Conservation (phyloP, 2,888 invertebrate species). For the Tigriopus californicus region DNA sequence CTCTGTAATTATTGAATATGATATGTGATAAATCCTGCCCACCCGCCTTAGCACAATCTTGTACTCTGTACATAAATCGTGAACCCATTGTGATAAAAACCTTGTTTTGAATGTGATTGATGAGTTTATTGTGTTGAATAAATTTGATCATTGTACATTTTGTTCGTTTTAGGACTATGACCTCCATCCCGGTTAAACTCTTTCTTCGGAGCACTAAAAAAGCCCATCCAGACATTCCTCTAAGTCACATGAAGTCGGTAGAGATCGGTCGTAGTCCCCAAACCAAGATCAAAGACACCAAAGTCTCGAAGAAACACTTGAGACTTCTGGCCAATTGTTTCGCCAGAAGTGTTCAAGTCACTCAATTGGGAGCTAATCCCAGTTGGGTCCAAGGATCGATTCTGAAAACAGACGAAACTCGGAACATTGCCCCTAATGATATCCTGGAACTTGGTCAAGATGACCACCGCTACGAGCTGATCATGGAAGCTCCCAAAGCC, state of each 20-base stretch:
- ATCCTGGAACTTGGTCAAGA: neutral
- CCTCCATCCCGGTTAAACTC: neutral
- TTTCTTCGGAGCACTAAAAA: neutral
- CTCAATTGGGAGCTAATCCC: neutral
- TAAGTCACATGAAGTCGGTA: neutral
- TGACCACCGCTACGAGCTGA: neutral
- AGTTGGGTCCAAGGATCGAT: neutral
- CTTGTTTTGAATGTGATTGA: too few relatives aligned
- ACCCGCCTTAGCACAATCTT: too few relatives aligned
- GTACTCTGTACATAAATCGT: too few relatives aligned
- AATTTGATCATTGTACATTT: too few relatives aligned
- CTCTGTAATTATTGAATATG: too few relatives aligned
- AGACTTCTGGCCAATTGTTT: neutral
- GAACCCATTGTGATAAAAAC: too few relatives aligned
- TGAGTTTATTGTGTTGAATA: too few relatives aligned
- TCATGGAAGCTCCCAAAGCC: neutral
- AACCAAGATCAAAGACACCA: neutral
- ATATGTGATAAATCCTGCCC: too few relatives aligned
- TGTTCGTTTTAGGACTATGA: too few relatives aligned
- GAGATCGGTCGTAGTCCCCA: neutral
- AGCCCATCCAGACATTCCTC: neutral
- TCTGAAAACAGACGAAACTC: neutral
- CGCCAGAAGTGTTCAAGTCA: neutral
- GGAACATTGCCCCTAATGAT: neutral
- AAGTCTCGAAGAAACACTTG: neutral